Evolutionary conservation across 2,797 vertebrate species (phyloP).

Genomic region (Semaprochilodus insignis): DNA sequence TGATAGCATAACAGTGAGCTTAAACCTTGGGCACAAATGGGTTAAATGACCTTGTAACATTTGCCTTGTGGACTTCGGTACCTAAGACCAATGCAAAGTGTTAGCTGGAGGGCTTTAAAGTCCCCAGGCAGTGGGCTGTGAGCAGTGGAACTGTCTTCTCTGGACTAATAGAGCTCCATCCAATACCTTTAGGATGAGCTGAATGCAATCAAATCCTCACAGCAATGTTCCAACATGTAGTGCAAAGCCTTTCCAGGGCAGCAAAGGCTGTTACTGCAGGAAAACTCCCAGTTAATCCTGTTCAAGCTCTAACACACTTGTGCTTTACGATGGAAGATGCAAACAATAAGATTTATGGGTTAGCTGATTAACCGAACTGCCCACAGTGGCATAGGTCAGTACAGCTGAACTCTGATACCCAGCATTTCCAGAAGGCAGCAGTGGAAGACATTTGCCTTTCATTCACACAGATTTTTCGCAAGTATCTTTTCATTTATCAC

Average conservation of each 20-base stretch:
- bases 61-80: too few relatives aligned
- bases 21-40: too few relatives aligned
- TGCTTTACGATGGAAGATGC: not conserved
- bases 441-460: not conserved
- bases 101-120: too few relatives aligned
- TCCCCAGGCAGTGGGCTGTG: too few relatives aligned
- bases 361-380: constrained; percentile 8
- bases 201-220: not conserved
- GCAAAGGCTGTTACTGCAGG: not conserved
- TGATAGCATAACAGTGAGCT: too few relatives aligned
- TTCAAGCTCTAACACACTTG: not conserved
- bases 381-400: constrained; percentile 31
- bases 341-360: not conserved
- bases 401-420: not conserved
- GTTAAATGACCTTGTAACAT: too few relatives aligned
- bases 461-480: not conserved
- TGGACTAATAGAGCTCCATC: too few relatives aligned
- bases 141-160: too few relatives aligned
- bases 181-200: too few relatives aligned
- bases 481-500: constrained; percentile 6
- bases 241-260: not conserved
- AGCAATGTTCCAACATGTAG: not conserved
- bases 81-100: too few relatives aligned
- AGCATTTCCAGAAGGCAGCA: not conserved
- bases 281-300: not conserved